Base-by-base conservation (phyloP, 2,797 vertebrate genomes). In the Pygocentrus nattereri region DNA sequence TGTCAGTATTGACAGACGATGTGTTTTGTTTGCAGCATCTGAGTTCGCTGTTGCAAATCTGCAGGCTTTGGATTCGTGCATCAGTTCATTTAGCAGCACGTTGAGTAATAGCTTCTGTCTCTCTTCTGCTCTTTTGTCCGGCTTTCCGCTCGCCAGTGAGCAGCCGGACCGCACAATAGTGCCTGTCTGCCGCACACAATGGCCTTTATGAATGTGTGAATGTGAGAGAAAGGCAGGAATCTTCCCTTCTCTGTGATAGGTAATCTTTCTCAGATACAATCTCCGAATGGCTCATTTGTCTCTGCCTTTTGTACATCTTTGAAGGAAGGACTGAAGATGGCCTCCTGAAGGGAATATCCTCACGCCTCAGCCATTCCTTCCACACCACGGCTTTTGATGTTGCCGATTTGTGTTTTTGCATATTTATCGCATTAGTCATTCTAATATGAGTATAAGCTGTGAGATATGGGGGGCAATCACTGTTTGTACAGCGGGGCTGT, bases 181-280 rank as follows among this genome's bases (percentile, higher is more conserved):
- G 75, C 84, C 91, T 90, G 91, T 93, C 92, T 90, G 74, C 83
- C 82, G 79, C 72, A 73, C 68, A 94, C 93, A 94, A 92, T 90
- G 78, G 87, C 82, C 83, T n/a, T 86, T 79, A 90, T 93, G 91
- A 92, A 91, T 90, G 89, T 41, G 50, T 2, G 86, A 83, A 84
- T 31, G 80, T 71, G 81, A 78, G 74, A 86, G 85, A 81, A 85
- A 86, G 76, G 38, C 47, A 76, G 81, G 41, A 78, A 54, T 84
- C 81, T 87, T 88, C 59, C 87, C 78, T 78, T 88, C 65, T 76
- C 85, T 79, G 58, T 65, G 25, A 70, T 67, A 76, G 75, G 82
- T 90, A 83, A 80, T 91, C 86, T 78, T 86, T 86, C 81, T 85
- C 15, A 79, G 82, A 80, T 84, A 80, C 79, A 61, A 76, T 70